Evolutionary conservation across 2,113 vertebrate species (phyloP).

Genomic region (Cariama cristata): DNA sequence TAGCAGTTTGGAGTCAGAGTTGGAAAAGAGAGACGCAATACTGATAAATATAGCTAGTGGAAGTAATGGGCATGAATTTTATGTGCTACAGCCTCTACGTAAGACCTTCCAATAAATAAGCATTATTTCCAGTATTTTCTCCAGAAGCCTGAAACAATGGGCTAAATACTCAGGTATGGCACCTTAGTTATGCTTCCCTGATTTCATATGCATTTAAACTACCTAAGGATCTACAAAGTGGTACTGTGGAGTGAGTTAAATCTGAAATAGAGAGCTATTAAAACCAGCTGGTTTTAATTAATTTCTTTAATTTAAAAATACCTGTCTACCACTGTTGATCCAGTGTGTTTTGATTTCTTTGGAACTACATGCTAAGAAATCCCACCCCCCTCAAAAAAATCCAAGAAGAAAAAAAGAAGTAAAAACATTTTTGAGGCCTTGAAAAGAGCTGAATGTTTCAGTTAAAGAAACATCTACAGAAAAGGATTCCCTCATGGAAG

Average conservation of each 20-base stretch:
- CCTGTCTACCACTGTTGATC: neutral
- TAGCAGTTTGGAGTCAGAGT: neutral
- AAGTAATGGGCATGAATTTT: neutral
- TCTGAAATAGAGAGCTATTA: neutral
- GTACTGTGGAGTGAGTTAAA: neutral
- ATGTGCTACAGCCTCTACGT: neutral
- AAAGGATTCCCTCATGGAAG: neutral
- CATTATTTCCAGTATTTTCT: neutral
- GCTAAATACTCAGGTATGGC: neutral
- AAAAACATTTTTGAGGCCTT: neutral
- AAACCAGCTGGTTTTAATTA: neutral
- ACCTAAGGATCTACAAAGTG: neutral
- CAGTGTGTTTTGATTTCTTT: neutral
- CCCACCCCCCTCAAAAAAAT: neutral
- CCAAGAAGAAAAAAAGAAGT: neutral
- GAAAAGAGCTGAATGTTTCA: neutral
- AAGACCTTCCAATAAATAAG: neutral
- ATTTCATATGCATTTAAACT: neutral
- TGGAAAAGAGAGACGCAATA: neutral
- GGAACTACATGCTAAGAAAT: neutral
- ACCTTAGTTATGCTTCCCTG: neutral
- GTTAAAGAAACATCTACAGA: neutral
- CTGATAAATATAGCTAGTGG: neutral
- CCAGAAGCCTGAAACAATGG: neutral
- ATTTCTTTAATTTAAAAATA: neutral